Conservation (phyloP, 2,797 vertebrate species). For the Chloroceryle inda region DNA sequence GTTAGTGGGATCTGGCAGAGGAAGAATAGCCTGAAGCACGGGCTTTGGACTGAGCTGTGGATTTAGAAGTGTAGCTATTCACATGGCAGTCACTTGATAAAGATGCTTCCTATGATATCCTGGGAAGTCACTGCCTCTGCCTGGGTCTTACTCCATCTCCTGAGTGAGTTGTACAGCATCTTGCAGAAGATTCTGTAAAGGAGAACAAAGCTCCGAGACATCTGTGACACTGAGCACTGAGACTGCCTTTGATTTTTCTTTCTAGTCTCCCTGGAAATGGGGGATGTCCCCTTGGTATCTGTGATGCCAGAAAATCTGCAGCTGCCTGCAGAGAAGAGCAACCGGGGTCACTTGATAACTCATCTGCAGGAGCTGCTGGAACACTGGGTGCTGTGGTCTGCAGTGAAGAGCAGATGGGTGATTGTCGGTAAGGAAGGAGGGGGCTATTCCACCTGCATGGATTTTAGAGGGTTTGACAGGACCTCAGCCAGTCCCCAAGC, state of each 20-base stretch:
- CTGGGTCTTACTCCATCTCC: not conserved
- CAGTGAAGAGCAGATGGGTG: slow-evolving; percentile 87
- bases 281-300: slow-evolving; percentile 89
- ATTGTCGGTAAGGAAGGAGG: slow-evolving; percentile 86
- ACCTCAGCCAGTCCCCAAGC: not conserved
- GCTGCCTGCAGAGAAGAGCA: slow-evolving; percentile 70
- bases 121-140: not conserved
- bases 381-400: slow-evolving; percentile 89
- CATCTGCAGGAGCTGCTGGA: slow-evolving; percentile 89
- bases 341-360: slow-evolving; percentile 86
- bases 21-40: not conserved
- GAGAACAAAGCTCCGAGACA: not conserved
- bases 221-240: not conserved
- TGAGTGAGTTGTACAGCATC: not conserved
- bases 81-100: not conserved
- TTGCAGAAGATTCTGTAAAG: not conserved
- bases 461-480: not conserved
- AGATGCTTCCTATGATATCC: not conserved
- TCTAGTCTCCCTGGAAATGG: slow-evolving; percentile 84
- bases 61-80: not conserved
- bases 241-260: slow-evolving; percentile 8
- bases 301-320: slow-evolving; percentile 83
- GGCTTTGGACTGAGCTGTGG: not conserved
- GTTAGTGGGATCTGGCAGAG: not conserved
- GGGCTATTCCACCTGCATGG: not conserved